Conservation (phyloP, 2,888 invertebrate genomes). For the Epiblema foenella region DNA sequence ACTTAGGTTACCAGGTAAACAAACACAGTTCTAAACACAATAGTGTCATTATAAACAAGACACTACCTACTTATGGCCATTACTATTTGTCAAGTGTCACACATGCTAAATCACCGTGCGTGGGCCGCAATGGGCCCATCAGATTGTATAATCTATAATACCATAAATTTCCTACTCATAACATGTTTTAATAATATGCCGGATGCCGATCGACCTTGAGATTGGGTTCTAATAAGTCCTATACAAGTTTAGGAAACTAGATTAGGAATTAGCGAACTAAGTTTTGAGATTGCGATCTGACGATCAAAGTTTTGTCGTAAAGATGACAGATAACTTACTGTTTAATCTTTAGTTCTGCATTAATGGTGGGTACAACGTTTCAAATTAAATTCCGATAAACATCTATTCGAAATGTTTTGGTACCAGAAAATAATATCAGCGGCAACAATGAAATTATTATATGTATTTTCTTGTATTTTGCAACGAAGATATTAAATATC, state of each 20-base stretch:
- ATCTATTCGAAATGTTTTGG: not conserved
- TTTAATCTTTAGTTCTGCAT: no score
- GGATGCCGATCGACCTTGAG: constrained; percentile 37
- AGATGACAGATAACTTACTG: constrained; percentile 16
- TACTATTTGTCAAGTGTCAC: constrained; percentile 49
- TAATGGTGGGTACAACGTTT: not conserved
- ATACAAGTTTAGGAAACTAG: constrained; percentile 19
- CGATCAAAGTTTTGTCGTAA: constrained; percentile 33
- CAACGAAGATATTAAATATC: not conserved
- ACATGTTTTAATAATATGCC: constrained; percentile 30
- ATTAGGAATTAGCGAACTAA: constrained; percentile 17
- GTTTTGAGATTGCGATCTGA: constrained; percentile 24
- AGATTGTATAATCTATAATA: constrained; percentile 32
- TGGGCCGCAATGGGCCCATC: constrained; percentile 32
- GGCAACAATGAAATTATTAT: not conserved
- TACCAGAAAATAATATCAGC: not conserved
- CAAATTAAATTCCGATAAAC: not conserved
- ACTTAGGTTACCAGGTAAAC: not conserved
- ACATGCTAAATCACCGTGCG: constrained; percentile 42
- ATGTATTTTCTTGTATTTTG: not conserved
- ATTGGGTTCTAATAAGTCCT: constrained; percentile 28
- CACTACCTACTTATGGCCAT: constrained; percentile 34
- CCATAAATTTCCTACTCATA: constrained; percentile 34
- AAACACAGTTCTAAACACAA: not conserved
- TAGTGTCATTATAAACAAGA: constrained; percentile 26